These are phyloP conservation scores for Glaucidium brasilianum DNA, from an alignment of 2,113 vertebrate genomes.

Conservation along the genomic window DNA sequence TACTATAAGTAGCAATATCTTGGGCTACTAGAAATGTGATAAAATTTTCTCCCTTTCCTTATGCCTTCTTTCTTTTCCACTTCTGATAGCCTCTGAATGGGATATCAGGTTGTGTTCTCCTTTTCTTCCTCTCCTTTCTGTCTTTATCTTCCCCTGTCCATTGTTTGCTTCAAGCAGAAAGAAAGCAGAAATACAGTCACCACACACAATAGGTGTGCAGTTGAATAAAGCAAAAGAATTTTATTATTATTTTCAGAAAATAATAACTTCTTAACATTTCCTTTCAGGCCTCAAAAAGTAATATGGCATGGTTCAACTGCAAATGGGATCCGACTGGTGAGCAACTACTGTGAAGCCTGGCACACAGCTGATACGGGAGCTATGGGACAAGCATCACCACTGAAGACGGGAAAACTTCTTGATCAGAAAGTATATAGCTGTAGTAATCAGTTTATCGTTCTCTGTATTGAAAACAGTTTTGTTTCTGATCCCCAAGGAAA, in stretches of 20 bases:
- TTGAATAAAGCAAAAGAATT: neutral
- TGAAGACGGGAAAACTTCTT: constrained; percentile 84
- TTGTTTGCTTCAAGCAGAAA: neutral
- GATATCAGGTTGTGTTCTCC: neutral
- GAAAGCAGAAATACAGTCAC: neutral
- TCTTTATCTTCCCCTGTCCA: neutral
- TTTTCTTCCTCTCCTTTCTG: neutral
- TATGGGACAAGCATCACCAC: constrained; percentile 85
- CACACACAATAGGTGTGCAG: neutral
- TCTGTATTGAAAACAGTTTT: constrained; percentile 96
- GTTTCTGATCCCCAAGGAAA: constrained; percentile 75
- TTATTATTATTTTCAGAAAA: too few relatives aligned
- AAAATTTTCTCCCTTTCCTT: neutral
- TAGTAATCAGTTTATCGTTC: constrained; percentile 85
- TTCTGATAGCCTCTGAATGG: neutral
- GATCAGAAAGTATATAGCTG: constrained; percentile 90
- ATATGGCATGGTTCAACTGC: constrained; percentile 91
- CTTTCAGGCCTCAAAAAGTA: constrained; percentile 88
- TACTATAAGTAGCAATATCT: neutral
- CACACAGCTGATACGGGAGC: constrained; percentile 77
- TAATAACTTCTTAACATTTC: constrained; percentile 45
- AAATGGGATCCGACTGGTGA: constrained; percentile 78
- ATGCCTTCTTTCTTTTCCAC: neutral
- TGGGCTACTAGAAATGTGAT: neutral
- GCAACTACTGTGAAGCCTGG: constrained; percentile 93